A percentile compares a stretch with the other conserved stretches of the same genome.
These are phyloP conservation scores for Endomychus coccineus DNA, from an alignment of 2,888 invertebrate genomes.

Conservation along the genomic window DNA sequence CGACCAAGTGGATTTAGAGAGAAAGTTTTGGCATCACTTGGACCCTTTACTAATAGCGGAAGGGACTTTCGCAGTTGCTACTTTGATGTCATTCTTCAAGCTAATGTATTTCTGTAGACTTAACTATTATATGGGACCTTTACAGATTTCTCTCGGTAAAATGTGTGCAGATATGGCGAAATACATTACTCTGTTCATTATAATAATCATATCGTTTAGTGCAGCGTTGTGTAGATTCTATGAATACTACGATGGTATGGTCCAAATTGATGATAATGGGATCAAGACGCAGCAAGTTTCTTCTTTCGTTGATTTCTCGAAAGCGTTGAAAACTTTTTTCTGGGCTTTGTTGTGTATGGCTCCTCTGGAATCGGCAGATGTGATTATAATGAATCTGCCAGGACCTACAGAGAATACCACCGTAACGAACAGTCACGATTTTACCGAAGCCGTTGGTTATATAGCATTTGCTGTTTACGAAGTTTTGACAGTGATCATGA, in stretches of 20 bases:
- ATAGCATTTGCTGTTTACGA: constrained; percentile 61
- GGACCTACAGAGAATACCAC: constrained; percentile 44
- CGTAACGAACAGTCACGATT: constrained; percentile 50
- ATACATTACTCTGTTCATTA: constrained; percentile 54
- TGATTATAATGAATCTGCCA: constrained; percentile 55
- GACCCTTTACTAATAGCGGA: constrained; percentile 60
- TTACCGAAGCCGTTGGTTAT: constrained; percentile 61
- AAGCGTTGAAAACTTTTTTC: constrained; percentile 58
- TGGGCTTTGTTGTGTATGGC: constrained; percentile 66
- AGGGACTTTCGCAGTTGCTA: constrained; percentile 58
- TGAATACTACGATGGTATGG: constrained; percentile 60
- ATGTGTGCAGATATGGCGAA: constrained; percentile 60
- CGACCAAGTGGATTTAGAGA: constrained; percentile 47
- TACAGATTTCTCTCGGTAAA: constrained; percentile 59
- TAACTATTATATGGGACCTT: constrained; percentile 56
- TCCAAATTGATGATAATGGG: constrained; percentile 50
- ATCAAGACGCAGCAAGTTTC: constrained; percentile 49
- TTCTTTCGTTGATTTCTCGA: constrained; percentile 52
- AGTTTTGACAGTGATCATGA: constrained; percentile 62
- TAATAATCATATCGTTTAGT: constrained; percentile 54
- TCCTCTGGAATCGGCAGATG: constrained; percentile 56
- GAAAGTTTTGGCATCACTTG: constrained; percentile 58
- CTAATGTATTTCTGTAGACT: constrained; percentile 57
- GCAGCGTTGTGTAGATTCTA: constrained; percentile 56
- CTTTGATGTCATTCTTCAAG: constrained; percentile 59